A percentile compares a stretch with the other conserved stretches of the same genome.
phyloP scores from a whole-genome alignment of 2,888 invertebrate species.

The Nemotelus nigrinus region DNA sequence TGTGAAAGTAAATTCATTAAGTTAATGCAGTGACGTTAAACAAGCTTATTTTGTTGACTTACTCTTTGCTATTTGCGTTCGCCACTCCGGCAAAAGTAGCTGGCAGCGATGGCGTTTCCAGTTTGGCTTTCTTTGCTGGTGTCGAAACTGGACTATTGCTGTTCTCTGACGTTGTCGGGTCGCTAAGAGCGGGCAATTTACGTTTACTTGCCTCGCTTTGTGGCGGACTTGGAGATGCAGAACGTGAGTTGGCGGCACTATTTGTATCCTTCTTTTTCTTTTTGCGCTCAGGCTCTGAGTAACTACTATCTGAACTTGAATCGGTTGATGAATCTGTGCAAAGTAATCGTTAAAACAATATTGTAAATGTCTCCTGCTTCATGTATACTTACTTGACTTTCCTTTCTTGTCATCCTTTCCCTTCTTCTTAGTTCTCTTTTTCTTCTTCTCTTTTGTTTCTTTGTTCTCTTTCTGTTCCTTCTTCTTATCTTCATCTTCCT shows the following conservation, averaged over 20 bases:
- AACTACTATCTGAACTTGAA: slow-evolving; percentile 75
- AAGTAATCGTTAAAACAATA: slow-evolving; percentile 47
- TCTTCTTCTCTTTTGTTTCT: slow-evolving; percentile 69
- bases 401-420: slow-evolving; percentile 73
- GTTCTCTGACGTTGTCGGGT: slow-evolving; percentile 63
- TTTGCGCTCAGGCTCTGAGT: slow-evolving; percentile 76
- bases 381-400: slow-evolving; percentile 51
- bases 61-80: slow-evolving; percentile 62
- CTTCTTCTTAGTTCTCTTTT: slow-evolving; percentile 70
- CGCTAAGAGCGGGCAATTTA: slow-evolving; percentile 61
- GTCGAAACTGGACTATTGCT: slow-evolving; percentile 63
- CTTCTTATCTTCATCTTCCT: slow-evolving; percentile 79
- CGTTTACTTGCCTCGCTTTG: slow-evolving; percentile 59
- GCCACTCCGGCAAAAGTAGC: slow-evolving; percentile 63
- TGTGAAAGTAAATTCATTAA: slow-evolving; percentile 61
- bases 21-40: neutral
- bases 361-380: slow-evolving; percentile 38
- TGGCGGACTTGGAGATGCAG: slow-evolving; percentile 64
- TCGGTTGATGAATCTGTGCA: slow-evolving; percentile 74
- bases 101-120: slow-evolving; percentile 60
- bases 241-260: slow-evolving; percentile 62
- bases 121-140: slow-evolving; percentile 62
- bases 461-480: slow-evolving; percentile 74
- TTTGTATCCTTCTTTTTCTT: slow-evolving; percentile 67
- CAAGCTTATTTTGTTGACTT: slow-evolving; percentile 20